Conservation (phyloP, 2,888 invertebrate species). For the Xestia ashworthii region DNA sequence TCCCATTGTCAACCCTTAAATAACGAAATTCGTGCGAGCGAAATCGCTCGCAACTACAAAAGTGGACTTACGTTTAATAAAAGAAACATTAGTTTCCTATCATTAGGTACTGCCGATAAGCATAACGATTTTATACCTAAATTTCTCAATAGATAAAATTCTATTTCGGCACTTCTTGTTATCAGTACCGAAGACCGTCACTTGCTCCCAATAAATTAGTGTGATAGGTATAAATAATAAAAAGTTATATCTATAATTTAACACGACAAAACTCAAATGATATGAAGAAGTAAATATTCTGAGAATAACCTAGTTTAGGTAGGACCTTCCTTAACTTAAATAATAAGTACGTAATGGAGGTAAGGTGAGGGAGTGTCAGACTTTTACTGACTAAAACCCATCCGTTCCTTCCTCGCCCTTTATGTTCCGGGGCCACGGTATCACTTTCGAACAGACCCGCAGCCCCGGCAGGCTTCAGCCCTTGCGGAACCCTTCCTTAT, state of each 20-base stretch:
- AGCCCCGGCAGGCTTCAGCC: too few species aligned
- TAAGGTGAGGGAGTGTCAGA: too few species aligned
- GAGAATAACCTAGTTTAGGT: neutral
- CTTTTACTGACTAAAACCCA: too few species aligned
- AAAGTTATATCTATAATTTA: neutral
- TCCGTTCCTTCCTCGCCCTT: too few species aligned
- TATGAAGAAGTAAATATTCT: neutral
- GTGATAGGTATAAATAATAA: neutral
- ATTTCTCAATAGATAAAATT: slow-evolving; percentile 34
- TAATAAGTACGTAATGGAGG: too few species aligned
- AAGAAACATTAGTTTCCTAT: slow-evolving; percentile 1
- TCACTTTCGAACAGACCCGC: too few species aligned
- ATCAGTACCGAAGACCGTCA: slow-evolving; percentile 3
- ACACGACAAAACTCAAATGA: slow-evolving; percentile 11
- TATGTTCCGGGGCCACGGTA: too few species aligned
- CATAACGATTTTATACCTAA: neutral
- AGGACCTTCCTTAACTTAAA: neutral
- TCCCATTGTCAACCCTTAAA: neutral
- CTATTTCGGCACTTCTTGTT: slow-evolving; percentile 3
- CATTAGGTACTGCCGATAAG: slow-evolving; percentile 5
- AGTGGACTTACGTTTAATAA: neutral
- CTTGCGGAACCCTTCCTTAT: too few species aligned
- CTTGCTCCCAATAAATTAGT: slow-evolving; percentile 15
- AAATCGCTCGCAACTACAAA: neutral
- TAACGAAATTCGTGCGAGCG: neutral